These are phyloP conservation scores for Poeciliopsis retropinna DNA, from an alignment of 2,113 vertebrate species.

Conservation along the genomic window DNA sequence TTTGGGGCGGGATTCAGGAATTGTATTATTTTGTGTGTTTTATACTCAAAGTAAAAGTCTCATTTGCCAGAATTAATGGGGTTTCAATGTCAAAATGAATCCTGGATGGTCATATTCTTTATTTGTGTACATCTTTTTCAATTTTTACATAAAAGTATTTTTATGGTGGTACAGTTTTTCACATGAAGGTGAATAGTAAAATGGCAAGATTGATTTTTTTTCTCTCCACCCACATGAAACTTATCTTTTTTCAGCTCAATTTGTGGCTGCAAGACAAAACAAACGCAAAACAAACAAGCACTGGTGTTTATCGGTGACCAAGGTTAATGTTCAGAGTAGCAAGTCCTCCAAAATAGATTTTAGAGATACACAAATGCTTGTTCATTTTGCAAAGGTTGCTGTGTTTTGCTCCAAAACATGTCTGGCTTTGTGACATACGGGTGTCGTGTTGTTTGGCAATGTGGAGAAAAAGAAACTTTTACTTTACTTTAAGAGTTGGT, in stretches of 20 bases:
- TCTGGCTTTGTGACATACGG: background rate
- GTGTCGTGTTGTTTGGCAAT: background rate
- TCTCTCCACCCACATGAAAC: conserved; percentile 24
- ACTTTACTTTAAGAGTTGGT: background rate
- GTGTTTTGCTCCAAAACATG: too few species aligned
- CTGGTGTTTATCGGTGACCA: too few species aligned
- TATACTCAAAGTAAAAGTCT: background rate
- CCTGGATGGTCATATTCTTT: background rate
- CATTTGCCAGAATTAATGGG: background rate
- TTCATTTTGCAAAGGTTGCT: too few species aligned
- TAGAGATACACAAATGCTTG: conserved; percentile 7
- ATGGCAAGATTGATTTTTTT: conserved; percentile 3
- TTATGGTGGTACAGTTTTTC: background rate
- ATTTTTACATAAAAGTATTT: too few species aligned
- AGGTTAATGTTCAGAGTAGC: too few species aligned
- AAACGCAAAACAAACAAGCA: too few species aligned
- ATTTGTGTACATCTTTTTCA: too few species aligned
- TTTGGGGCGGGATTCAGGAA: too few species aligned
- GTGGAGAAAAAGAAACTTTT: background rate
- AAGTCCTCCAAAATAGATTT: conserved; percentile 4
- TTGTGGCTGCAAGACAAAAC: too few species aligned
- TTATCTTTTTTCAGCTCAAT: too few species aligned
- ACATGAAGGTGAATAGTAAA: background rate
- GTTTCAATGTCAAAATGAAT: background rate
- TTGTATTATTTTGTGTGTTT: background rate